A percentile compares a stretch with the other conserved stretches of the same genome.
Evolutionary conservation across 2,113 vertebrate species (phyloP).

Genomic region (Conger conger): DNA sequence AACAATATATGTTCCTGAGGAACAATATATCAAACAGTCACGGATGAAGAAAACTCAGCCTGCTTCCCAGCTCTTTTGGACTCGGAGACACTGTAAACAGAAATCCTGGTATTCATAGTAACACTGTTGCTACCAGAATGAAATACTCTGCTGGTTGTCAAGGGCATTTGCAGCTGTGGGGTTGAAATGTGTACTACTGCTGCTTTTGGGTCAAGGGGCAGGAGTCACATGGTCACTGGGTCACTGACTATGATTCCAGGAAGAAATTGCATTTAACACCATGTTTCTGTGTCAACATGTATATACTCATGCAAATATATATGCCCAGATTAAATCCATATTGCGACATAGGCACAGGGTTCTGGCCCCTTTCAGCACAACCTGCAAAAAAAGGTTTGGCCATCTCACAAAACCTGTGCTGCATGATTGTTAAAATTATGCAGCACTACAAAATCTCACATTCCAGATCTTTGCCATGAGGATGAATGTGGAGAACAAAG

Average conservation of each 20-base stretch:
- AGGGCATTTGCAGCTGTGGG: constrained; percentile 62
- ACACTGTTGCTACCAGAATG: constrained; percentile 47
- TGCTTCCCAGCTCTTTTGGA: constrained; percentile 14
- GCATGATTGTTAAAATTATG: too few species aligned
- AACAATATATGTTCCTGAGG: not conserved
- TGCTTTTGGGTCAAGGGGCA: constrained; percentile 58
- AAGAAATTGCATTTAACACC: not conserved
- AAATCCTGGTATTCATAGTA: constrained; percentile 38
- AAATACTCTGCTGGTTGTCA: constrained; percentile 58
- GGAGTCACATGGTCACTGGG: constrained; percentile 48
- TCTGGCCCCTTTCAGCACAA: too few species aligned
- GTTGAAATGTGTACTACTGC: constrained; percentile 52
- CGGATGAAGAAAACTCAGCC: constrained; percentile 7
- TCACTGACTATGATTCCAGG: constrained; percentile 34
- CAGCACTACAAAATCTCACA: too few species aligned
- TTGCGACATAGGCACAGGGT: too few species aligned
- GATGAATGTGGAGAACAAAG: too few species aligned
- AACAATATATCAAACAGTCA: constrained; percentile 12
- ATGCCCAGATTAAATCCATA: not conserved
- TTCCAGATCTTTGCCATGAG: too few species aligned
- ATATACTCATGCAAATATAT: not conserved
- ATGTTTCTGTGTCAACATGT: not conserved
- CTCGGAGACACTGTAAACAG: constrained; percentile 31
- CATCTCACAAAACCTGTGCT: too few species aligned
- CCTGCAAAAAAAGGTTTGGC: too few species aligned